Evolutionary conservation across 2,113 vertebrate genomes (phyloP).

Genomic region (Garra rufa): DNA sequence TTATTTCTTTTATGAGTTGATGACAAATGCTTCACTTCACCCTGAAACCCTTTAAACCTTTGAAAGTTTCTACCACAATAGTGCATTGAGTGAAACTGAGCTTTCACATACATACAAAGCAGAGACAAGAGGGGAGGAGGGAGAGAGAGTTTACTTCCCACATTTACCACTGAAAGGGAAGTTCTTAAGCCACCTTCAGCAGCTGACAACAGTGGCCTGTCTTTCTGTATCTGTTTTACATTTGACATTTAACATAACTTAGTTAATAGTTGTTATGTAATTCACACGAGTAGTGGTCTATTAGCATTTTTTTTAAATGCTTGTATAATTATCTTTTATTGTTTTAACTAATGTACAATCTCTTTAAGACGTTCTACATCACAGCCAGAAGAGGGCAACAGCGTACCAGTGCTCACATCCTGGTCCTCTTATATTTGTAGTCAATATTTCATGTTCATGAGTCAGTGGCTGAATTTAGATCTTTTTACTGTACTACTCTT

Average conservation of each 20-base stretch:
- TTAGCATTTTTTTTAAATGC: too few species aligned
- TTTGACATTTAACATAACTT: not conserved
- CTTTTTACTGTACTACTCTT: not conserved
- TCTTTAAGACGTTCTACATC: not conserved
- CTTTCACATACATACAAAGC: not conserved
- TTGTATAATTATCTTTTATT: not conserved
- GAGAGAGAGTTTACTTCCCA: conserved; percentile 13
- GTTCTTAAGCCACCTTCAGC: not conserved
- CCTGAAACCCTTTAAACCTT: conserved; percentile 14
- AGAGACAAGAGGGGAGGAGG: not conserved
- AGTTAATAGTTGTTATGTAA: not conserved
- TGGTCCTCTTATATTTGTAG: not conserved
- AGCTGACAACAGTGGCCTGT: conserved; percentile 10
- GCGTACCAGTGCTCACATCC: not conserved
- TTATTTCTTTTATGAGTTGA: not conserved
- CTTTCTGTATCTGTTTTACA: not conserved
- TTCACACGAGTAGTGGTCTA: not conserved
- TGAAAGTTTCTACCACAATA: conserved; percentile 12
- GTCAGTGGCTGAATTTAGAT: not conserved
- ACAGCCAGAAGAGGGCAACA: conserved; percentile 32
- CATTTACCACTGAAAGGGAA: conserved; percentile 21
- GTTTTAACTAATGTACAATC: not conserved
- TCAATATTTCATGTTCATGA: not conserved
- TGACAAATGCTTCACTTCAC: not conserved
- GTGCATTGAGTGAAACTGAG: conserved; percentile 31